These are phyloP conservation scores for Myathropa florea DNA, from an alignment of 2,888 invertebrate species.

Conservation along the genomic window DNA sequence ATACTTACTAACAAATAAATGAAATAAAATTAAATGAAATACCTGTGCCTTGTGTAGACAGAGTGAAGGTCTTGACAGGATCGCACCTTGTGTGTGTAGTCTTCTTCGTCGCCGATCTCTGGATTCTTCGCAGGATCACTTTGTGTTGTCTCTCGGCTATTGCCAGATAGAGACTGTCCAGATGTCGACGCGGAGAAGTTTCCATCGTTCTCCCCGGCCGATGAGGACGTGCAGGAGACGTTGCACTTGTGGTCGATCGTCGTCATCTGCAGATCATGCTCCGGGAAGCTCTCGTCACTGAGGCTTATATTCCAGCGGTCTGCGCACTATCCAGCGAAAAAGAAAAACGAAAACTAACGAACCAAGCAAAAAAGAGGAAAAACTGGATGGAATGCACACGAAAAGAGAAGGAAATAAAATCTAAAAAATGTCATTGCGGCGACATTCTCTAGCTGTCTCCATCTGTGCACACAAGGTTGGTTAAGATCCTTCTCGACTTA, in stretches of 20 bases:
- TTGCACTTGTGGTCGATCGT: constrained; percentile 48
- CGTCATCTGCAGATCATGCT: constrained; percentile 72
- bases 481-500: too few relatives aligned
- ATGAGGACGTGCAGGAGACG: constrained; percentile 25
- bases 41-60: constrained; percentile 77
- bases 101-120: constrained; percentile 28
- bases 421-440: constrained; percentile 38
- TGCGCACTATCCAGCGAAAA: background rate
- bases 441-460: too few relatives aligned
- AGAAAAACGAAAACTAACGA: constrained; percentile 11
- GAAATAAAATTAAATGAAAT: too few relatives aligned
- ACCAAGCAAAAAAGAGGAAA: too few relatives aligned
- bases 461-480: too few relatives aligned
- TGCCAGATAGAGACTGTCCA: constrained; percentile 68
- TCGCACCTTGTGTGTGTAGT: constrained; percentile 53
- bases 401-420: constrained; percentile 18
- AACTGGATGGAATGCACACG: background rate
- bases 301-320: constrained; percentile 77
- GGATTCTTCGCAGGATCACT: constrained; percentile 73
- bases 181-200: constrained; percentile 73
- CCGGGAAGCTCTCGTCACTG: constrained; percentile 78
- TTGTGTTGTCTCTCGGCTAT: constrained; percentile 74
- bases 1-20: too few relatives aligned
- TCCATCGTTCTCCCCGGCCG: constrained; percentile 55
- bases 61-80: constrained; percentile 78